A percentile compares a stretch with the other conserved stretches of the same genome.
phyloP scores from a whole-genome alignment of 2,113 vertebrate genomes.

The Catharus fuscescens region DNA sequence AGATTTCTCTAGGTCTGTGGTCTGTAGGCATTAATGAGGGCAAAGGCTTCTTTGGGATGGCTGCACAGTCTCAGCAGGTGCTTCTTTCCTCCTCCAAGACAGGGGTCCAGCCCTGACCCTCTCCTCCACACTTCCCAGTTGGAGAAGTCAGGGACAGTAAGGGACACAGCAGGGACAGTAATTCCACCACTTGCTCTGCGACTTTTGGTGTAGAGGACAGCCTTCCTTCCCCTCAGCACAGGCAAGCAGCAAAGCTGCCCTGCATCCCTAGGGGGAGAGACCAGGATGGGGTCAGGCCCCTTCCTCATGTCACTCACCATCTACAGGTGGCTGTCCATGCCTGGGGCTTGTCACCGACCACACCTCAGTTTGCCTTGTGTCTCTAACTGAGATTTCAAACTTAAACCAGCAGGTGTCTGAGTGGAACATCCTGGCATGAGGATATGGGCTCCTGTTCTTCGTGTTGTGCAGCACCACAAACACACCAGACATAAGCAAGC shows the following conservation, averaged over 20 bases:
- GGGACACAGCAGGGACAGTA: not conserved
- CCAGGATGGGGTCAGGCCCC: not conserved
- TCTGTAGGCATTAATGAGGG: not conserved
- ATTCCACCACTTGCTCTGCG: not conserved
- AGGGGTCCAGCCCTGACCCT: not conserved
- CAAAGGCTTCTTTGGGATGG: not conserved
- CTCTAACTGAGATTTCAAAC: not conserved
- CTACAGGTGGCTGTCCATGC: not conserved
- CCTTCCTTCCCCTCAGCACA: not conserved
- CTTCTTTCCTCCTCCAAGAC: not conserved
- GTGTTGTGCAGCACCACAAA: not conserved
- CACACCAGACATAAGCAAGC: not conserved
- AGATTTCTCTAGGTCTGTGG: not conserved
- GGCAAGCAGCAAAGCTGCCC: not conserved
- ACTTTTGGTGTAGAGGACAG: not conserved
- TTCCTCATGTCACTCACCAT: not conserved
- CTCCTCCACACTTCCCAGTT: fast-evolving
- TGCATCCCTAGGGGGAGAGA: not conserved
- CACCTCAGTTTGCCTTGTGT: not conserved
- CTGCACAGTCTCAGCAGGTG: not conserved
- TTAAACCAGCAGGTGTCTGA: not conserved
- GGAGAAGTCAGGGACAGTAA: not conserved
- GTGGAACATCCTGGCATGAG: not conserved
- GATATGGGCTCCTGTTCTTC: not conserved
- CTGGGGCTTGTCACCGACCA: not conserved